Percentiles rank a stretch among this genome's conserved stretches.
phyloP scores from a whole-genome alignment of 2,888 invertebrate species.

The Steinernema scapterisci region DNA sequence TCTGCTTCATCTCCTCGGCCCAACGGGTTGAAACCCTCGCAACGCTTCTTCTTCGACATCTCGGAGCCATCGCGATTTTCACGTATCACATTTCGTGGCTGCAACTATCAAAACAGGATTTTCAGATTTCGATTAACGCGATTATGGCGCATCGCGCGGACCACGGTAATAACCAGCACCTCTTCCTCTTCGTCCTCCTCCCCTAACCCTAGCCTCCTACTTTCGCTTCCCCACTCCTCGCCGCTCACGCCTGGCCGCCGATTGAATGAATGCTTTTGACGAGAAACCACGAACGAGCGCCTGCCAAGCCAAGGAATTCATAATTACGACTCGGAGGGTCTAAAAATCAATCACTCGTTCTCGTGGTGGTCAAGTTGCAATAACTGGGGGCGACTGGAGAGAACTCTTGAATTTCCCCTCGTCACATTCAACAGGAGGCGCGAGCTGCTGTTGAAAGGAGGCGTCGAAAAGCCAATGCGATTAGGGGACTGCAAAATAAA shows the following conservation, averaged over 20 bases:
- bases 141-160: not conserved
- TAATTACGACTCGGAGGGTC: not conserved
- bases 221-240: not conserved
- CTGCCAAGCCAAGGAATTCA: conserved; percentile 10
- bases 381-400: conserved; percentile 25
- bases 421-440: too few relatives aligned
- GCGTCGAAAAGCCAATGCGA: conserved; percentile 1
- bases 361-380: conserved; percentile 29
- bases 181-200: too few relatives aligned
- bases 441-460: not conserved
- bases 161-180: not conserved
- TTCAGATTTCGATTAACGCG: conserved; percentile 1
- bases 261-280: too few relatives aligned
- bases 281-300: not conserved
- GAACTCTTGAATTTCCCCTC: not conserved
- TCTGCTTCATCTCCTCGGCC: conserved; percentile 27
- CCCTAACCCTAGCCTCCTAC: too few relatives aligned
- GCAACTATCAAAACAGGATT: not conserved
- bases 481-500: conserved; percentile 24
- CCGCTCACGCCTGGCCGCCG: not conserved
- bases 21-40: conserved; percentile 2
- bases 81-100: conserved; percentile 6
- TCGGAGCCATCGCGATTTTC: conserved; percentile 14
- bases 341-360: conserved; percentile 19
- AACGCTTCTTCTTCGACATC: not conserved